Percentiles rank a stretch among this genome's conserved stretches.
phyloP scores from a whole-genome alignment of 1,140 invertebrate species.

The Apolygus lucorum region DNA sequence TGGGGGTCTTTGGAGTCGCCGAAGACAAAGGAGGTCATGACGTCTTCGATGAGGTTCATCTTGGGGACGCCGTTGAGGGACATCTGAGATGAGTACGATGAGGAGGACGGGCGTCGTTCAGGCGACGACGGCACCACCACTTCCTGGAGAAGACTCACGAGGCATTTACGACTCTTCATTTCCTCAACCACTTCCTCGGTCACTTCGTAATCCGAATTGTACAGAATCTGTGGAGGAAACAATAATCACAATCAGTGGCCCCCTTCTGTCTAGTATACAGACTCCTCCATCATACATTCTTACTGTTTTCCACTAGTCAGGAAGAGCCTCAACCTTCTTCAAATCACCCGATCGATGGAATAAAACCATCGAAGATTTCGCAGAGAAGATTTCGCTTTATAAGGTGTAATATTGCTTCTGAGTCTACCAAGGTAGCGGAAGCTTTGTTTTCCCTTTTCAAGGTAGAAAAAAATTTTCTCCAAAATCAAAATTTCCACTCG shows the following conservation, averaged over 20 bases:
- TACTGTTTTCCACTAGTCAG: too few relatives aligned
- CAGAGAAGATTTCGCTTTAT: too few relatives aligned
- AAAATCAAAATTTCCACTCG: too few relatives aligned
- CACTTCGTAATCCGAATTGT: slow-evolving; percentile 24
- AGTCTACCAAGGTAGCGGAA: too few relatives aligned
- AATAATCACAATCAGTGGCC: not conserved
- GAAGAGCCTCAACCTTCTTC: too few relatives aligned
- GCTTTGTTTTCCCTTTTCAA: too few relatives aligned
- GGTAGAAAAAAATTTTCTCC: too few relatives aligned
- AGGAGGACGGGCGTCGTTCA: not conserved
- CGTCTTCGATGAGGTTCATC: slow-evolving; percentile 27
- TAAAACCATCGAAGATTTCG: too few relatives aligned
- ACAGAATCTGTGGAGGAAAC: slow-evolving; percentile 27
- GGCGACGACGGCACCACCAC: not conserved
- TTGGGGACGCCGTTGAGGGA: not conserved
- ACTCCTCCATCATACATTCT: too few relatives aligned
- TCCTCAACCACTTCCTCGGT: slow-evolving; percentile 23
- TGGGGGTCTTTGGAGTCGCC: slow-evolving; percentile 26
- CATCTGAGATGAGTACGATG: not conserved
- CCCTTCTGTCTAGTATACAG: too few relatives aligned
- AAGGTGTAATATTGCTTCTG: too few relatives aligned
- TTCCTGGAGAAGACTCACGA: slow-evolving; percentile 26
- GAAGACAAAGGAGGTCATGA: slow-evolving; percentile 25
- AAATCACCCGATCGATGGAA: too few relatives aligned
- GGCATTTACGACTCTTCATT: slow-evolving; percentile 18